These are phyloP conservation scores for Anguilla anguilla DNA, from an alignment of 2,797 vertebrate genomes.

Conservation along the genomic window DNA sequence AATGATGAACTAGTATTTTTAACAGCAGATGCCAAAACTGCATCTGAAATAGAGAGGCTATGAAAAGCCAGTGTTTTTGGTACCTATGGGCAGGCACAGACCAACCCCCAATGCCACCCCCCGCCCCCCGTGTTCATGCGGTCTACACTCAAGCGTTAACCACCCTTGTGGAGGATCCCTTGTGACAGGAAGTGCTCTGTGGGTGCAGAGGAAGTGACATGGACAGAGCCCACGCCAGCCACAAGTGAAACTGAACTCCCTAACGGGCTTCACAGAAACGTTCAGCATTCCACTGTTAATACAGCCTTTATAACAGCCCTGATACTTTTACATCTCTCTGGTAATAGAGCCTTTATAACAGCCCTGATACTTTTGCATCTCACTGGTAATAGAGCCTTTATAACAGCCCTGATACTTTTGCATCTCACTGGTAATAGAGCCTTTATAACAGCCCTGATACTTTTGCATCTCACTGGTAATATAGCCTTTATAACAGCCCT, in stretches of 20 bases:
- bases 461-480: too few species aligned
- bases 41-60: background rate
- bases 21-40: background rate
- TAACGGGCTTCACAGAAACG: background rate
- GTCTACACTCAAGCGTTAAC: too few species aligned
- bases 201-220: background rate
- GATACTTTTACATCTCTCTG: background rate
- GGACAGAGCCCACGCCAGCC: background rate
- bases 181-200: background rate
- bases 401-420: too few species aligned
- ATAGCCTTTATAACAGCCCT: too few species aligned
- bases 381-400: too few species aligned
- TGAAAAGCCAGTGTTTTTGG: background rate
- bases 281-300: background rate
- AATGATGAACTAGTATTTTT: background rate
- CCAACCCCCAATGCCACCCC: too few species aligned
- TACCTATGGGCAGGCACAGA: too few species aligned
- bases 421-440: too few species aligned
- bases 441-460: too few species aligned
- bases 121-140: too few species aligned
- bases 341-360: too few species aligned
- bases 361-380: background rate
- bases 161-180: too few species aligned
- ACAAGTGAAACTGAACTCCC: background rate
- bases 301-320: background rate